Conservation (phyloP, 2,113 vertebrate species). For the Macrotus californicus region DNA sequence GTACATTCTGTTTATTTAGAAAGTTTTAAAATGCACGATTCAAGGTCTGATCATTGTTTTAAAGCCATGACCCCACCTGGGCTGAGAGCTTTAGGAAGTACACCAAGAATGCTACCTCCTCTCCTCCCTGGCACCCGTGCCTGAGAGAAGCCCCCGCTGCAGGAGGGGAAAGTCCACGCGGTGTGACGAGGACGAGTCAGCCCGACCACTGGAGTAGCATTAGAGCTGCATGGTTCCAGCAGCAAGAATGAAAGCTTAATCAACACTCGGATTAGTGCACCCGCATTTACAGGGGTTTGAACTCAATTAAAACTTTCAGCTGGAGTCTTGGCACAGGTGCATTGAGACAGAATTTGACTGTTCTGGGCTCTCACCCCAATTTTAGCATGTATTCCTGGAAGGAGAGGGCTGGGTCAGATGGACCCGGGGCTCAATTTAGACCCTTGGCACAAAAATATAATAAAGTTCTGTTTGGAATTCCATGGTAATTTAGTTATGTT, state of each 20-base stretch:
- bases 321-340: slow-evolving; percentile 51
- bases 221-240: neutral
- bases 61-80: slow-evolving; percentile 1
- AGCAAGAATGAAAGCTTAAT: slow-evolving; percentile 52
- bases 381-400: slow-evolving; percentile 66
- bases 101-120: neutral
- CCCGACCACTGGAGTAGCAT: neutral
- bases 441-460: slow-evolving; percentile 51
- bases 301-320: slow-evolving; percentile 67
- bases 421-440: slow-evolving; percentile 48
- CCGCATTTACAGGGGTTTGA: slow-evolving; percentile 46
- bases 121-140: neutral
- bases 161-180: neutral
- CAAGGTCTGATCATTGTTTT: neutral
- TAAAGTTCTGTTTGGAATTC: slow-evolving; percentile 52
- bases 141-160: neutral
- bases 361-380: slow-evolving; percentile 57
- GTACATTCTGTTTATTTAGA: neutral
- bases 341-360: slow-evolving; percentile 44
- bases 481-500: slow-evolving; percentile 47
- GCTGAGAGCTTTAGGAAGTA: neutral
- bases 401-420: slow-evolving; percentile 51
- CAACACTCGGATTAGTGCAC: slow-evolving; percentile 51
- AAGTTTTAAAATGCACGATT: neutral
- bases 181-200: neutral